Evolutionary conservation across 2,888 invertebrate genomes (phyloP), one percentile per base, ranked within the genome.

Genomic region (Thecocarcelia acutangulata): DNA sequence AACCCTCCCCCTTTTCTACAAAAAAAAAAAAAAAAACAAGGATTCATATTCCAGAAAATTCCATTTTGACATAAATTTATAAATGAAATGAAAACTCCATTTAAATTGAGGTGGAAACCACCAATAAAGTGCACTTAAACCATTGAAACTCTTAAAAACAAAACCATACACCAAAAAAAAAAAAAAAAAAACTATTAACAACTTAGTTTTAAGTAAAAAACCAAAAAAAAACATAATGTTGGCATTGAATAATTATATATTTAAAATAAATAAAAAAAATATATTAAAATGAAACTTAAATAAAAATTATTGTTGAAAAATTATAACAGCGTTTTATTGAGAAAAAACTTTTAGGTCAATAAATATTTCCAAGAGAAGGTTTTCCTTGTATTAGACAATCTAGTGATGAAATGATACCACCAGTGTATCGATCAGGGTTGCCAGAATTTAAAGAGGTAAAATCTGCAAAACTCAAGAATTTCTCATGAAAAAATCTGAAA

Each of bases 111-210:
- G 63, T 69, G 13, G 44, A 64, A 58, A 37, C 33, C 33, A 63
- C 48, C 24, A 46, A 63, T 24, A 48, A 82, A 74, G 70, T 82
- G 82, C 82, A 82, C 82, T 75, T 78, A 74, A 74, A 74, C 69
- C 73, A 77, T 77, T 74, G 37, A 74, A 63, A 69, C 21, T 37
- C 28, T 54, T 28, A n/a, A 72, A 69, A 21, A 42, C 33, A 33
- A 24, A 24, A 33, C 33, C 33, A 33, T 9, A 33, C 33, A 48
- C 44, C 50, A 52, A 78, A 64, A 19, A 17, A 44, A 33, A 50
- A 58, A 52, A 78, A 64, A 19, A 17, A 44, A 33, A 50, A 66
- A 50, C 48, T 82, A 80, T 72, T 61, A 75, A 59, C 48, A 73
- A 80, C 21, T 48, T 70, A 74, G 19, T 46, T 56, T 72, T 77